Conservation (phyloP, 2,888 invertebrate species). For the Liopterus haemorrhoidalis region DNA sequence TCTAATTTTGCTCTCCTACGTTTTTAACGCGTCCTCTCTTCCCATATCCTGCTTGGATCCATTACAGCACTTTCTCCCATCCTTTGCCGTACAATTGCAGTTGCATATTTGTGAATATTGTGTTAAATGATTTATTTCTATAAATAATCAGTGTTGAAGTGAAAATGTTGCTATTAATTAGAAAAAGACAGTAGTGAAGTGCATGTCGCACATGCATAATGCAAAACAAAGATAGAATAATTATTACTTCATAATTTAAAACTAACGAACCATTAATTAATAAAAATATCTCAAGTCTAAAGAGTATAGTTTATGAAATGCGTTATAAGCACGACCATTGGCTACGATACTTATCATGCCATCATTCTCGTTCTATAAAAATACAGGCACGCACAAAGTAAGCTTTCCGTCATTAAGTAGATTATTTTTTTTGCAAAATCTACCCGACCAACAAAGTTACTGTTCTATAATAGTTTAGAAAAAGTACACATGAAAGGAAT, state of each 20-base stretch:
- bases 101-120: no score
- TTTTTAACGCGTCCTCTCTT: no score
- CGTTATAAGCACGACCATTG: constrained; percentile 7
- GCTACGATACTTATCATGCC: neutral
- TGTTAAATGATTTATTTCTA: no score
- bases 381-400: no score
- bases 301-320: no score
- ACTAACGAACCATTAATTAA: constrained; percentile 24
- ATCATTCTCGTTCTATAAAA: no score
- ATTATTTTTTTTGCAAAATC: constrained; percentile 15
- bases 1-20: no score
- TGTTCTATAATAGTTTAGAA: constrained; percentile 8
- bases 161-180: no score
- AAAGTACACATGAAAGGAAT: constrained; percentile 11
- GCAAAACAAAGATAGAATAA: constrained; percentile 12
- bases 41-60: no score
- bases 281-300: constrained; percentile 18
- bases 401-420: constrained; percentile 17
- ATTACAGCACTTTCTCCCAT: no score
- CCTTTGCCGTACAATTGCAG: constrained; percentile 10
- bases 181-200: no score
- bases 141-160: no score
- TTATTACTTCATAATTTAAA: constrained; percentile 21
- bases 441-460: constrained; percentile 9
- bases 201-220: constrained; percentile 19